Evolutionary conservation across 2,888 invertebrate genomes (phyloP).

Genomic region (Metellina segmentata): DNA sequence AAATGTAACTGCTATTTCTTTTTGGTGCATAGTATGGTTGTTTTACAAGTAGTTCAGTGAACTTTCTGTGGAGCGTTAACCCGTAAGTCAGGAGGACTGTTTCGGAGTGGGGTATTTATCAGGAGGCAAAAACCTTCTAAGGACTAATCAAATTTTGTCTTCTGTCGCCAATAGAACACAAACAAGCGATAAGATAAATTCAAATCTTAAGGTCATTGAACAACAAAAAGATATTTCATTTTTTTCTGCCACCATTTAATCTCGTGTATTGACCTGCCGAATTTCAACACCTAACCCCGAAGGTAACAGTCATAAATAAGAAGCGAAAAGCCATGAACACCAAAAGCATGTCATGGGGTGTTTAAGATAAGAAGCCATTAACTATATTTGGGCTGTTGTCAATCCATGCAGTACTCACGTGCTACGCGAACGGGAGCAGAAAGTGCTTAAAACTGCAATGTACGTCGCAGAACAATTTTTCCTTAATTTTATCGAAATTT

Average conservation of each 20-base stretch:
- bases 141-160: constrained; percentile 57
- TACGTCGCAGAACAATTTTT: too few species aligned
- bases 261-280: constrained; percentile 52
- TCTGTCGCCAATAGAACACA: constrained; percentile 48
- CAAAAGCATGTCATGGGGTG: neutral
- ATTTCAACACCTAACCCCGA: constrained; percentile 33
- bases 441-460: too few species aligned
- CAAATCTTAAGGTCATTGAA: constrained; percentile 68
- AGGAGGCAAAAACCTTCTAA: constrained; percentile 42
- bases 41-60: constrained; percentile 54
- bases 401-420: neutral
- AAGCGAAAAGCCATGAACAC: neutral
- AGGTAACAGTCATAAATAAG: neutral
- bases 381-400: neutral
- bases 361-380: neutral
- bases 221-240: constrained; percentile 33
- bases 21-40: too few species aligned
- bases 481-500: too few species aligned
- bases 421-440: too few species aligned
- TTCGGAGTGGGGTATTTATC: constrained; percentile 53
- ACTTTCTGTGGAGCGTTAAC: constrained; percentile 57
- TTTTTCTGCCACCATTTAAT: constrained; percentile 18
- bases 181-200: constrained; percentile 68
- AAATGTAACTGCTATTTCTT: too few species aligned
- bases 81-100: constrained; percentile 23